Conservation (phyloP, 2,113 vertebrate species). For the Corapipo altera region DNA sequence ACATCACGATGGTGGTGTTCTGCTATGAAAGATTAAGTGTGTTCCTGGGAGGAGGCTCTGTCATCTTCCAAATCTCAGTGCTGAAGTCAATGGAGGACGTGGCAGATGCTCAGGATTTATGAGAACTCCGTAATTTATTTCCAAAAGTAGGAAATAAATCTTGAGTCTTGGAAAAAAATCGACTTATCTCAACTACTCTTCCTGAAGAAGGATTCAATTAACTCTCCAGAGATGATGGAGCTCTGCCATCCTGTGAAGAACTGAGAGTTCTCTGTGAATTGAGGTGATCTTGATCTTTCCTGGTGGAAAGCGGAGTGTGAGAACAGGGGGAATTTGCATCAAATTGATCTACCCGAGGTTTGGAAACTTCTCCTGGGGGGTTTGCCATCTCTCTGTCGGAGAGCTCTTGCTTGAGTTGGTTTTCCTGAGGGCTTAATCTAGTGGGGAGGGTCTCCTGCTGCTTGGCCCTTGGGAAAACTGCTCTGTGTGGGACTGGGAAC, state of each 20-base stretch:
- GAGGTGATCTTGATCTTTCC: not conserved
- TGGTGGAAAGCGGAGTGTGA: not conserved
- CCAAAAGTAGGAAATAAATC: not conserved
- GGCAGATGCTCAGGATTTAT: not conserved
- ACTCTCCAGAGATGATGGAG: rapidly evolving
- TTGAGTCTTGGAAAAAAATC: not conserved
- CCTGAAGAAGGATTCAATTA: not conserved
- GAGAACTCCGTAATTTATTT: not conserved
- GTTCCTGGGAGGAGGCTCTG: not conserved
- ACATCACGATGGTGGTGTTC: not conserved
- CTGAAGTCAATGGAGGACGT: not conserved
- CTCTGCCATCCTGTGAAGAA: not conserved
- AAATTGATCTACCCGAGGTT: too few relatives aligned
- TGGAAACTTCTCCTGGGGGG: not conserved
- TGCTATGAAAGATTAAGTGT: not conserved
- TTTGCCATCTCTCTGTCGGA: not conserved
- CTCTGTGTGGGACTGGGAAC: not conserved
- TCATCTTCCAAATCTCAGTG: not conserved
- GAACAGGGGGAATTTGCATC: not conserved
- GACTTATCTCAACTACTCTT: not conserved
- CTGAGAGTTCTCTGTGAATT: not conserved
- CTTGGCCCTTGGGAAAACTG: not conserved
- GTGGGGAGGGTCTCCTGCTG: not conserved
- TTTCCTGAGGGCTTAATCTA: not conserved
- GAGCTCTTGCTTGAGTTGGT: not conserved